Conservation (phyloP, 2,113 vertebrate species). For the Ctenodactylus gundi region DNA sequence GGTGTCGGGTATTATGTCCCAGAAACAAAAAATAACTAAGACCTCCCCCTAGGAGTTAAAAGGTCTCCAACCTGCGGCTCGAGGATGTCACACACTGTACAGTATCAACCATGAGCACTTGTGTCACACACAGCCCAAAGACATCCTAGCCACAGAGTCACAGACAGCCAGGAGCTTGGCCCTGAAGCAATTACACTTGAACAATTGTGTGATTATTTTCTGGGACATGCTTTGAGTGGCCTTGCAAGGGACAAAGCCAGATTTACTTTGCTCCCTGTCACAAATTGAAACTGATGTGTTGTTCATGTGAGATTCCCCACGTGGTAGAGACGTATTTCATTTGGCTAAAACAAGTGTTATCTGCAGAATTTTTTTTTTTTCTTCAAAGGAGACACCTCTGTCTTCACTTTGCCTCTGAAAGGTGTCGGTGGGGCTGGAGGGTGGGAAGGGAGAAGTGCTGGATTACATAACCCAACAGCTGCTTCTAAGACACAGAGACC, state of each 20-base stretch:
- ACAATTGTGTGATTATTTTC: constrained; percentile 49
- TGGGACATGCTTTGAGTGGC: neutral
- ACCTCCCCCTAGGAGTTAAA: no score
- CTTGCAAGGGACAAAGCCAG: constrained; percentile 55
- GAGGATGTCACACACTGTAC: accelerated
- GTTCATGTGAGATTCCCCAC: constrained; percentile 50
- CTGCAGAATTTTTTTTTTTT: neutral
- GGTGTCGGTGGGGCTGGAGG: neutral
- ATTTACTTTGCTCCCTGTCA: constrained; percentile 67
- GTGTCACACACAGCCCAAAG: neutral
- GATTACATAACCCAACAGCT: neutral
- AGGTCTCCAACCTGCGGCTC: neutral
- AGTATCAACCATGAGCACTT: accelerated
- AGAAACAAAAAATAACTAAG: no score
- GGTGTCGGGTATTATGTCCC: no score
- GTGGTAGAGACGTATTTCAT: constrained; percentile 53
- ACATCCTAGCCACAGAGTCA: neutral
- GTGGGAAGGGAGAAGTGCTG: accelerated
- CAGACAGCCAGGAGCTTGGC: neutral
- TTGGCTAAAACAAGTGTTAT: constrained; percentile 63
- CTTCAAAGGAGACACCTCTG: neutral
- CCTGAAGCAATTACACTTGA: constrained; percentile 15
- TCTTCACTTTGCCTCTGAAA: neutral
- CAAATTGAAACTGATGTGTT: constrained; percentile 63
- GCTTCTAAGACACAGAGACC: neutral